Evolutionary conservation across 2,888 invertebrate genomes (phyloP).

Genomic region (Cephus spinipes): DNA sequence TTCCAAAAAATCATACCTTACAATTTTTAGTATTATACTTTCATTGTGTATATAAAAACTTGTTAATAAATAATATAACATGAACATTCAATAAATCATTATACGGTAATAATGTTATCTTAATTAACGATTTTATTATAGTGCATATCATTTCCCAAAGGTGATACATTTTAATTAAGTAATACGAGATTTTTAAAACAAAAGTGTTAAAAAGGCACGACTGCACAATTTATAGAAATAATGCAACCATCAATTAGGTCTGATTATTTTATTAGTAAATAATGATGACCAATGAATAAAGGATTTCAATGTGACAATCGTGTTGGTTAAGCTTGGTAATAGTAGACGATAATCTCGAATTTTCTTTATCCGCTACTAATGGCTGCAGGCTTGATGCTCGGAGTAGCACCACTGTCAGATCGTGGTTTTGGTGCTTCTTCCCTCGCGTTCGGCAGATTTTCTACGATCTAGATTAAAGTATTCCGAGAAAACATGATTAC

Average conservation of each 20-base stretch:
- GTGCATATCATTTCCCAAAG: neutral
- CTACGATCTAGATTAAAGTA: constrained; percentile 47
- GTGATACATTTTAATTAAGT: neutral
- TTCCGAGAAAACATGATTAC: constrained; percentile 8
- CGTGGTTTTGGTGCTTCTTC: constrained; percentile 47
- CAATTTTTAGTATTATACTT: neutral
- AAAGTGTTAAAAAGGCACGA: neutral
- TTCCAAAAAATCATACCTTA: neutral
- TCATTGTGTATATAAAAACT: neutral
- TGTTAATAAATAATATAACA: neutral
- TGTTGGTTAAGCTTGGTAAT: neutral
- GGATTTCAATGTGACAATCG: neutral
- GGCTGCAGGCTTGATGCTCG: constrained; percentile 42
- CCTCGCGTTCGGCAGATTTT: constrained; percentile 39
- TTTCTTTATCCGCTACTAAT: constrained; percentile 32
- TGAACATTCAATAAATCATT: neutral
- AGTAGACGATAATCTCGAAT: neutral
- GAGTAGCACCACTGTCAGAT: constrained; percentile 42
- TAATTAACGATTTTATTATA: neutral
- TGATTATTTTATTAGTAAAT: neutral
- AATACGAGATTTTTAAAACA: neutral
- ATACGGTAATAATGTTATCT: neutral
- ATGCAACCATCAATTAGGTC: neutral
- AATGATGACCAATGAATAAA: neutral
- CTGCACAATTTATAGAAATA: neutral